Evolutionary conservation across 2,888 invertebrate species (phyloP).

Genomic region (Rotaria socialis): DNA sequence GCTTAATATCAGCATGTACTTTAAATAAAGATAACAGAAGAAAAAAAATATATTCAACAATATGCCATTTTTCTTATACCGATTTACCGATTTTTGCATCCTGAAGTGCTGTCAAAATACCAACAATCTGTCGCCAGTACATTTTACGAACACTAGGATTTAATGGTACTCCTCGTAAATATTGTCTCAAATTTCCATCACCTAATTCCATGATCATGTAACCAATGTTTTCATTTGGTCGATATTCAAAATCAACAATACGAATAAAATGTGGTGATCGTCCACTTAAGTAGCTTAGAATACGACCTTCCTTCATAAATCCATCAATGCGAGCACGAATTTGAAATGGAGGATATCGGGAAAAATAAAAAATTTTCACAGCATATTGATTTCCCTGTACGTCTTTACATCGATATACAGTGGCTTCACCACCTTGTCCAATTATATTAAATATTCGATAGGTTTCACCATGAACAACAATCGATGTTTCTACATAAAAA

Average conservation of each 20-base stretch:
- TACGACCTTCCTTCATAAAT: not conserved
- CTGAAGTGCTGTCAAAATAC: not conserved
- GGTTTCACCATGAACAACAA: not conserved
- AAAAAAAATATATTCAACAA: not conserved
- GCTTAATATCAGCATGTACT: constrained; percentile 33
- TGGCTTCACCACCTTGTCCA: constrained; percentile 6
- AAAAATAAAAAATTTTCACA: not conserved
- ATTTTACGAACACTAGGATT: not conserved
- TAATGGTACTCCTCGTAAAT: not conserved
- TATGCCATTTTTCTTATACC: not conserved
- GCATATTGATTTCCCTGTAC: not conserved
- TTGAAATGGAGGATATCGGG: not conserved
- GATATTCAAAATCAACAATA: constrained; percentile 10
- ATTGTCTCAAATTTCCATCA: not conserved
- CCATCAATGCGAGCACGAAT: not conserved
- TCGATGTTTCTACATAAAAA: not conserved
- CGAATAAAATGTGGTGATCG: not conserved
- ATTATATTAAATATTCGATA: not conserved
- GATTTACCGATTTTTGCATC: constrained; percentile 4
- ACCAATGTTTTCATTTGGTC: not conserved
- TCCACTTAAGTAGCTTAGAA: not conserved
- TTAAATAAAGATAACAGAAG: not conserved
- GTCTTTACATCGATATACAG: not conserved
- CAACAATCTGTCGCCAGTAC: not conserved
- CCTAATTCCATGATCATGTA: constrained; percentile 33